phyloP scores from a whole-genome alignment of 2,797 vertebrate species.

The Spea hammondii region DNA sequence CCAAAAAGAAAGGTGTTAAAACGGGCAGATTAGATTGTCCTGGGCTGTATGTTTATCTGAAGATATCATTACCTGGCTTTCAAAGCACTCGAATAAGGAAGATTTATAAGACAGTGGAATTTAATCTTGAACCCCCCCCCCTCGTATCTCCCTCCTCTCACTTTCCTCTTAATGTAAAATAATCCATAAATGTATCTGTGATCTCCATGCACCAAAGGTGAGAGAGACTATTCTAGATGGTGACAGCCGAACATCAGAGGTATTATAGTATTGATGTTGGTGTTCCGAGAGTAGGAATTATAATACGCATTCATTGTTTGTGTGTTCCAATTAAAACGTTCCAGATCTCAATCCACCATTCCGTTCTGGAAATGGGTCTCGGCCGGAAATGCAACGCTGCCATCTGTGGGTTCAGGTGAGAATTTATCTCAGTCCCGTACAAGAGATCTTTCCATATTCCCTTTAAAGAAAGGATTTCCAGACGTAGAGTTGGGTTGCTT shows the following conservation, averaged over 20 bases:
- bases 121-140: constrained; percentile 40
- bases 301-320: constrained; percentile 32
- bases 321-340: constrained; percentile 46
- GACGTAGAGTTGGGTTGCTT: no score
- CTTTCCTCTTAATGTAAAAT: constrained; percentile 48
- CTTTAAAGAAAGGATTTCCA: no score
- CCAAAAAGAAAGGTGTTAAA: no score
- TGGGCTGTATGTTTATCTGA: constrained; percentile 43
- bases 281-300: background rate
- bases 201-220: constrained; percentile 53
- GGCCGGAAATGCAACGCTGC: constrained; percentile 61
- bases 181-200: constrained; percentile 60
- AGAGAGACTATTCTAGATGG: constrained; percentile 50
- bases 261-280: constrained; percentile 20
- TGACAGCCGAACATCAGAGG: constrained; percentile 46
- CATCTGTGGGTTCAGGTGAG: constrained; percentile 59
- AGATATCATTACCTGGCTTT: constrained; percentile 55
- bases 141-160: background rate
- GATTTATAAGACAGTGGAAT: constrained; percentile 56
- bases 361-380: background rate
- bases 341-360: background rate
- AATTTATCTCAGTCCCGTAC: no score
- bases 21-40: constrained; percentile 48
- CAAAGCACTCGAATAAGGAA: constrained; percentile 54
- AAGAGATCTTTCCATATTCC: no score